phyloP scores from a whole-genome alignment of 2,797 vertebrate species.

The Naso thynnoides region DNA sequence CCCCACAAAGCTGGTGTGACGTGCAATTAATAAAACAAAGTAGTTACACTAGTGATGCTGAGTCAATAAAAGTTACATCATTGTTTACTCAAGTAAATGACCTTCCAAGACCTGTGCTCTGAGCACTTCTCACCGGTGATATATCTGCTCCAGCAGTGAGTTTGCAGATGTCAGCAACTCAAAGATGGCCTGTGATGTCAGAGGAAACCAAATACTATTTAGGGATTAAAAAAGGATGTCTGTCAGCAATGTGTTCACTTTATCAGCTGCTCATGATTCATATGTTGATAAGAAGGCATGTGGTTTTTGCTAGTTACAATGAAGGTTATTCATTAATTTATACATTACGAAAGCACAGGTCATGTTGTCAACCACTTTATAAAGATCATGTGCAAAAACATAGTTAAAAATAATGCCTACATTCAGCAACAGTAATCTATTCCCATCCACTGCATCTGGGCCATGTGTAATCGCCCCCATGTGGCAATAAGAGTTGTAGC shows the following conservation, averaged over 20 bases:
- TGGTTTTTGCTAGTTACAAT: not conserved
- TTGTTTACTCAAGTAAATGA: not conserved
- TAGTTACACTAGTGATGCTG: not conserved
- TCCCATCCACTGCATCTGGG: constrained; percentile 14
- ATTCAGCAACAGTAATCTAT: not conserved
- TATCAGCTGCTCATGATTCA: too few species aligned
- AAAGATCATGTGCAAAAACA: constrained; percentile 2
- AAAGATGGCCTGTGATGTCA: not conserved
- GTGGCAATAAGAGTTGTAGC: constrained; percentile 36
- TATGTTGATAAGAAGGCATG: too few species aligned
- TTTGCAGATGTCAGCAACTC: constrained; percentile 17
- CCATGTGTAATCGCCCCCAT: constrained; percentile 48
- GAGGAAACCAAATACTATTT: constrained; percentile 5
- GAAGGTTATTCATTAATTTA: not conserved
- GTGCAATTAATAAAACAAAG: not conserved
- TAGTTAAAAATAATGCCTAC: constrained; percentile 1
- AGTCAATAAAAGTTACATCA: not conserved
- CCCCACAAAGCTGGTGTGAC: not conserved
- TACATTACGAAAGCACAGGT: constrained; percentile 11
- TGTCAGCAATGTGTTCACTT: not conserved
- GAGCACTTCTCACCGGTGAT: not conserved
- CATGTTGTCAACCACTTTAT: not conserved
- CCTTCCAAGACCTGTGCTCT: not conserved
- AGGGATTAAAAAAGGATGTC: constrained; percentile 6
- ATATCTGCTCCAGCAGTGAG: not conserved